These are phyloP conservation scores for Gymnocypris eckloni DNA, from an alignment of 2,797 vertebrate species.

Conservation along the genomic window DNA sequence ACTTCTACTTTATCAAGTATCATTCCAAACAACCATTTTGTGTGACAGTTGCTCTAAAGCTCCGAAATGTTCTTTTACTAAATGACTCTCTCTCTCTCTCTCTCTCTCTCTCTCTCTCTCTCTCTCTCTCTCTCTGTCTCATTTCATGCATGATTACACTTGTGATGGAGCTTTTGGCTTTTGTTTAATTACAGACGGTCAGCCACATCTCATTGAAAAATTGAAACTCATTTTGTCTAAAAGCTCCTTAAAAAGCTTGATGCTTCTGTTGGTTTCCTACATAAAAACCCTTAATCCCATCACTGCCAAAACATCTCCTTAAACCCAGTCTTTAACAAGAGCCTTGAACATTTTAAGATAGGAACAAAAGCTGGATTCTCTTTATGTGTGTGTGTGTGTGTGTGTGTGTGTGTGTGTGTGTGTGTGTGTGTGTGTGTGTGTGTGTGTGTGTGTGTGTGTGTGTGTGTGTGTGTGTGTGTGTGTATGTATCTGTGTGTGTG, in stretches of 20 bases:
- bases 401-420: slow-evolving; percentile 1
- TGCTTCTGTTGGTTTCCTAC: slow-evolving; percentile 23
- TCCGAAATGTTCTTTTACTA: slow-evolving; percentile 30
- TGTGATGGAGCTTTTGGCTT: slow-evolving; percentile 47
- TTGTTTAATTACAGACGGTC: slow-evolving; percentile 54
- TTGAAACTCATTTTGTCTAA: slow-evolving; percentile 50
- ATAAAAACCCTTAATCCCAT: slow-evolving; percentile 47
- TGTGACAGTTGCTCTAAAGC: slow-evolving; percentile 27
- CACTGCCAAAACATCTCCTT: slow-evolving; percentile 37
- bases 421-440: slow-evolving; percentile 6
- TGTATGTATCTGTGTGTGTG: slow-evolving; percentile 17
- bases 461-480: neutral
- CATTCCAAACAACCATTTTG: neutral
- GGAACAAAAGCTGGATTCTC: slow-evolving; percentile 41
- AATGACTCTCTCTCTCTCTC: slow-evolving; percentile 32
- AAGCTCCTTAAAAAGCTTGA: slow-evolving; percentile 56
- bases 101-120: slow-evolving; percentile 27
- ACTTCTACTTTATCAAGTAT: slow-evolving; percentile 14
- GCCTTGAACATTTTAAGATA: slow-evolving; percentile 35
- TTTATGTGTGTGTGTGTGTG: neutral
- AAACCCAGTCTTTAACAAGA: slow-evolving; percentile 41
- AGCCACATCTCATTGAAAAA: slow-evolving; percentile 56
- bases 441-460: slow-evolving; percentile 2
- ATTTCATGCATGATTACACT: slow-evolving; percentile 50
- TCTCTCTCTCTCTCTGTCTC: neutral